Evolutionary conservation across 2,113 vertebrate species (phyloP).

Genomic region (human (Homo sapiens)): DNA sequence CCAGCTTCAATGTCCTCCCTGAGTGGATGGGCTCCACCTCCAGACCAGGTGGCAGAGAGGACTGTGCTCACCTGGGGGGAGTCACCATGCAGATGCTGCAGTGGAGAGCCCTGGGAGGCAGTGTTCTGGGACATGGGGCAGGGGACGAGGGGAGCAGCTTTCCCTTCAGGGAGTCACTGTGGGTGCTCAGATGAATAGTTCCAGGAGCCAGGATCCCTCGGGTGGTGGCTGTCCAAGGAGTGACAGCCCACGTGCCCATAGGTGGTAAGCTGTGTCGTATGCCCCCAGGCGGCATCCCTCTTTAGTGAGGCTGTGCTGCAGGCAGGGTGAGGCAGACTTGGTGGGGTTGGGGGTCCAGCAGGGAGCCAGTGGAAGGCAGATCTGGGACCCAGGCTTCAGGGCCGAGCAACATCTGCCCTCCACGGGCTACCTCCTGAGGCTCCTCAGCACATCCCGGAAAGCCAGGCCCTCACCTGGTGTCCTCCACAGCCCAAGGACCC

Average conservation of each 20-base stretch:
- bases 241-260: accelerated
- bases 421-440: no score
- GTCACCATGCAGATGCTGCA: accelerated
- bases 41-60: no score
- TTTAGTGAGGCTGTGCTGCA: neutral
- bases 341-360: neutral
- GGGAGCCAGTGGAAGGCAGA: no score
- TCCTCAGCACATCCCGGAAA: neutral
- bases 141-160: neutral
- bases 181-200: neutral
- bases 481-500: neutral
- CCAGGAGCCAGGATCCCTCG: accelerated
- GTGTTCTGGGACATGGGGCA: neutral
- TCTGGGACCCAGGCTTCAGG: no score
- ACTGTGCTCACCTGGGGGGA: neutral
- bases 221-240: accelerated
- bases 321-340: no score
- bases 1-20: accelerated
- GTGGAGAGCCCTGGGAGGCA: neutral
- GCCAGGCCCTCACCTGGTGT: no score
- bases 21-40: accelerated
- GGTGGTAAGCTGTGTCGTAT: neutral
- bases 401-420: no score
- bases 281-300: no score
- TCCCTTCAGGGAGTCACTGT: no score